These are phyloP conservation scores for Columba guinea DNA, from an alignment of 2,797 vertebrate species.

Conservation along the genomic window DNA sequence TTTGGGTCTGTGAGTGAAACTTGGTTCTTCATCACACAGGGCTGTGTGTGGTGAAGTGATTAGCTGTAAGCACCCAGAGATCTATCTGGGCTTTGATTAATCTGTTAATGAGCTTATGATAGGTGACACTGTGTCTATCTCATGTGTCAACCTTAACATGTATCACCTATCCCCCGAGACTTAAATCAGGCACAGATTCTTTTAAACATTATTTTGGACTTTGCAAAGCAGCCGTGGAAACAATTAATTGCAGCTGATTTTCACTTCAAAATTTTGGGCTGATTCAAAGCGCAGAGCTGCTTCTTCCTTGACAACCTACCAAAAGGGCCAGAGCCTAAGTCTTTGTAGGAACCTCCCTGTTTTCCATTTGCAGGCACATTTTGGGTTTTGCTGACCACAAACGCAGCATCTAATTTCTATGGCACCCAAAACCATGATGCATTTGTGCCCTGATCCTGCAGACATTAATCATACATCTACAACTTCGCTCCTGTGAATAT, in stretches of 20 bases:
- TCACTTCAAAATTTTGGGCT: background rate
- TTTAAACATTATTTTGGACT: background rate
- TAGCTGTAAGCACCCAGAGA: background rate
- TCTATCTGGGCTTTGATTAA: constrained; percentile 41
- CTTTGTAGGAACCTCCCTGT: background rate
- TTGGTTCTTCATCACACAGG: background rate
- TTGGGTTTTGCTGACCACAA: background rate
- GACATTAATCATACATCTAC: background rate
- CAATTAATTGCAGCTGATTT: constrained; percentile 7
- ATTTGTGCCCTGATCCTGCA: background rate
- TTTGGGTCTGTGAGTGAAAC: background rate
- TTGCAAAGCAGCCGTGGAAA: background rate
- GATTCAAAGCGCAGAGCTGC: background rate
- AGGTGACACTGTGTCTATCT: background rate
- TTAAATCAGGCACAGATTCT: background rate
- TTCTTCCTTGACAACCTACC: background rate
- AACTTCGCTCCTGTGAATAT: background rate
- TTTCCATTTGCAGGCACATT: background rate
- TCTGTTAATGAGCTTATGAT: constrained; percentile 39
- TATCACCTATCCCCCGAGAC: background rate
- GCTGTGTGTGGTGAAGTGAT: background rate
- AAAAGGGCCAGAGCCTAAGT: background rate
- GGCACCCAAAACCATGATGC: background rate
- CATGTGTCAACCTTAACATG: background rate
- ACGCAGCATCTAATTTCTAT: background rate